Conservation (phyloP, 2,797 vertebrate genomes). For the Chromis chromis region DNA sequence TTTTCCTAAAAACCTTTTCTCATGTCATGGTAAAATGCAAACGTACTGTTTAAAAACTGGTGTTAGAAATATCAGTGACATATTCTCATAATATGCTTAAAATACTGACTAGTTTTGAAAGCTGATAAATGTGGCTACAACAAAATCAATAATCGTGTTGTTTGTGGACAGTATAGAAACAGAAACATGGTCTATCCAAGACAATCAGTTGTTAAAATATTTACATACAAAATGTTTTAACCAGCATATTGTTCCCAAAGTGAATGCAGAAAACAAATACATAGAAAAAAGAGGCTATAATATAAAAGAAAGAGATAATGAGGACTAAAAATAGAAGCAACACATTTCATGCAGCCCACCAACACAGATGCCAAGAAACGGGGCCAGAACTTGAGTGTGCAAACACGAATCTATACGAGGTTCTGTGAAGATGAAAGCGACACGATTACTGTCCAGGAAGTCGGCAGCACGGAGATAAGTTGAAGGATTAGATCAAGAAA, state of each 20-base stretch:
- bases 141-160: not conserved
- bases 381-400: slow-evolving; percentile 27
- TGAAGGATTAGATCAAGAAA: slow-evolving; percentile 10
- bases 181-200: slow-evolving; percentile 20
- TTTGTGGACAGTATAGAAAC: slow-evolving; percentile 13
- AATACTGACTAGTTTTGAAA: not conserved
- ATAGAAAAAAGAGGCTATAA: slow-evolving; percentile 18
- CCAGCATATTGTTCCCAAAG: slow-evolving; percentile 28
- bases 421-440: slow-evolving; percentile 10
- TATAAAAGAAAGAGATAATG: slow-evolving; percentile 42
- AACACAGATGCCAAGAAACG: slow-evolving; percentile 53
- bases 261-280: slow-evolving; percentile 24
- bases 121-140: too few species aligned
- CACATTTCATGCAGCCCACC: slow-evolving; percentile 48
- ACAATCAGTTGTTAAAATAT: slow-evolving; percentile 24
- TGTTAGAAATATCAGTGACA: not conserved
- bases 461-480: not conserved
- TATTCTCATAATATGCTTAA: too few species aligned
- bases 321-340: slow-evolving; percentile 60
- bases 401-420: slow-evolving; percentile 2
- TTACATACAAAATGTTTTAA: slow-evolving; percentile 35
- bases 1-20: not conserved
- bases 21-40: too few species aligned
- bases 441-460: slow-evolving; percentile 17
- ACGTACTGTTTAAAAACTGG: not conserved